Conservation (phyloP, 2,113 vertebrate genomes). For the Diadophis punctatus region DNA sequence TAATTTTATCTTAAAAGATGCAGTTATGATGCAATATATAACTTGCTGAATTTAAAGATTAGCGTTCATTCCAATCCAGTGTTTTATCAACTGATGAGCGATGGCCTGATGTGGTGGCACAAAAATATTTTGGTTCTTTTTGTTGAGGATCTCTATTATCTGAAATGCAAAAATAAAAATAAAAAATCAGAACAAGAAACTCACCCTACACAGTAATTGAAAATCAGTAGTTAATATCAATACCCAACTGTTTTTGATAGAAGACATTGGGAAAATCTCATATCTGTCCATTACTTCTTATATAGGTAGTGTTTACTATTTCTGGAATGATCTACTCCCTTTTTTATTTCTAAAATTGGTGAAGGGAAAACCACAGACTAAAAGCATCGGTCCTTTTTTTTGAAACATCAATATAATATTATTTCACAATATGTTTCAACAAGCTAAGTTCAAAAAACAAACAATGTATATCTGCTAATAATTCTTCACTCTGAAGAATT, state of each 20-base stretch:
- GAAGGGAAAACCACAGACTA: neutral
- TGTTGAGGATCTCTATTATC: conserved; percentile 78
- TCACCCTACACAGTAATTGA: neutral
- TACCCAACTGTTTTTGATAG: neutral
- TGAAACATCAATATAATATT: neutral
- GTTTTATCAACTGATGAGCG: conserved; percentile 86
- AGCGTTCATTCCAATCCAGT: conserved; percentile 85
- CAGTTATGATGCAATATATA: conserved; percentile 25
- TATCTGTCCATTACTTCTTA: neutral
- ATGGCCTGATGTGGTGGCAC: conserved; percentile 84
- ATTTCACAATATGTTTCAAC: neutral
- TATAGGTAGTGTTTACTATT: neutral
- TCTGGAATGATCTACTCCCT: neutral
- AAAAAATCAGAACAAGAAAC: conserved; percentile 6
- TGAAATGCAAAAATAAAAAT: conserved; percentile 53
- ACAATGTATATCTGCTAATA: neutral
- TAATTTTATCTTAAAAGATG: conserved; percentile 16
- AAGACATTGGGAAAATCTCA: accelerated
- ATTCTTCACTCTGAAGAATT: neutral
- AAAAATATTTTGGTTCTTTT: conserved; percentile 69
- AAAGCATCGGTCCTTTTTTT: neutral
- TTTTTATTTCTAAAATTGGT: neutral
- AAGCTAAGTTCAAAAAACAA: neutral
- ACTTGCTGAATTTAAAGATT: conserved; percentile 73
- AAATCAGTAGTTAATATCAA: neutral